A percentile compares a stretch with the other conserved stretches of the same genome.
phyloP scores from a whole-genome alignment of 1,140 invertebrate genomes.

The Meloidogyne floridensis region DNA sequence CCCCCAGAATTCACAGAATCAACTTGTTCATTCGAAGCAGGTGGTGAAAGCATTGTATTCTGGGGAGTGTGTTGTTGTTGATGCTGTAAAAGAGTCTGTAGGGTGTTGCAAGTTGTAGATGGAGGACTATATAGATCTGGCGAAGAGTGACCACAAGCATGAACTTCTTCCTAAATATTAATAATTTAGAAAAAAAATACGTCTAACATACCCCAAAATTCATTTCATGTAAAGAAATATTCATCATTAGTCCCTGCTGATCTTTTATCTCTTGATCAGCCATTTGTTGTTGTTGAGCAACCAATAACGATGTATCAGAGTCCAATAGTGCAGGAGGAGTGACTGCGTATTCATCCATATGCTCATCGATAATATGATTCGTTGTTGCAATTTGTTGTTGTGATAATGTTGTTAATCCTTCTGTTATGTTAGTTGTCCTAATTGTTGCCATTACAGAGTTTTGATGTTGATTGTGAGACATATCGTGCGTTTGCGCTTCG shows the following conservation, averaged over 20 bases:
- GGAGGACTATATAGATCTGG: background rate
- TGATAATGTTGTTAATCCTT: constrained; percentile 7
- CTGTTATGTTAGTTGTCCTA: background rate
- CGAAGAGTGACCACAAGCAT: background rate
- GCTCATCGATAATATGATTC: background rate
- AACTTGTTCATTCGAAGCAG: constrained; percentile 45
- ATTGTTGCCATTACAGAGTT: constrained; percentile 13
- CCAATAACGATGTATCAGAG: background rate
- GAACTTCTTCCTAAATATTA: background rate
- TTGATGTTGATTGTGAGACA: background rate
- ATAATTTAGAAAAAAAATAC: background rate
- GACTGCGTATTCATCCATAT: constrained; percentile 22
- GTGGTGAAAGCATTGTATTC: constrained; percentile 41
- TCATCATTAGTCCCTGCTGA: background rate
- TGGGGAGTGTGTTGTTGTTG: background rate
- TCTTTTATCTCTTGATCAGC: background rate
- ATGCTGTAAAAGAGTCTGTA: background rate
- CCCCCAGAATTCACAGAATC: constrained; percentile 13
- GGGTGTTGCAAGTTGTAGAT: background rate
- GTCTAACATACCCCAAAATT: background rate
- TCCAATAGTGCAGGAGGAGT: constrained; percentile 26
- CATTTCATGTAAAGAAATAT: background rate
- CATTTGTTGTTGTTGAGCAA: background rate
- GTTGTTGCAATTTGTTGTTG: background rate
- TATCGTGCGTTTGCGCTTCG: background rate